phyloP scores from a whole-genome alignment of 1,140 invertebrate species.

The Odontomachus brunneus region DNA sequence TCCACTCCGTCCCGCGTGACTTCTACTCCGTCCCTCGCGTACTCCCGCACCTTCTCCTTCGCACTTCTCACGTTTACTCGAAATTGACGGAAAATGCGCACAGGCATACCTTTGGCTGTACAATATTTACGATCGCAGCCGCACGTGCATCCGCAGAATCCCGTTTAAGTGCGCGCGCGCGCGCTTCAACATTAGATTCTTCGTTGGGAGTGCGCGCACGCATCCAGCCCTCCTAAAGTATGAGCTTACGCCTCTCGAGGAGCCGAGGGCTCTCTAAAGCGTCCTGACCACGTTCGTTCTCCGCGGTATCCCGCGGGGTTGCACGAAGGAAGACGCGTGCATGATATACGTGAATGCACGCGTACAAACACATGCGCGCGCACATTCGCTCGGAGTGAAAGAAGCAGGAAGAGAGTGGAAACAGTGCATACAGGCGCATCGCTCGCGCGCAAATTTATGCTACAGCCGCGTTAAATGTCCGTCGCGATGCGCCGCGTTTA shows the following conservation, averaged over 20 bases:
- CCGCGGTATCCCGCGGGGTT: conserved; percentile 17
- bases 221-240: conserved; percentile 13
- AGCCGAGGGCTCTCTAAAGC: neutral
- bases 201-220: conserved; percentile 5
- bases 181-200: neutral
- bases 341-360: neutral
- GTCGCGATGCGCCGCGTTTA: too few relatives aligned
- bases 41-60: too few relatives aligned
- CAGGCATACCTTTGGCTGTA: neutral
- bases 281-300: neutral
- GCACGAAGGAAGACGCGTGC: neutral
- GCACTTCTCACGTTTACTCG: conserved; percentile 18
- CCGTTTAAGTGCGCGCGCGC: conserved; percentile 11
- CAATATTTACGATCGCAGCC: conserved; percentile 36
- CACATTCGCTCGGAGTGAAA: neutral
- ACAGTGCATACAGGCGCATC: conserved; percentile 67
- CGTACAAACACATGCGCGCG: neutral
- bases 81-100: neutral
- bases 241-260: conserved; percentile 19
- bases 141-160: conserved; percentile 16
- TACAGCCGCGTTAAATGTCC: conserved; percentile 78
- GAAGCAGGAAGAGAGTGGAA: conserved; percentile 68
- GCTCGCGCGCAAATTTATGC: conserved; percentile 80
- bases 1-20: too few relatives aligned
- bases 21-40: too few relatives aligned